These are phyloP conservation scores for Petrocephalus zakoni DNA, from an alignment of 2,113 vertebrate genomes.

Conservation along the genomic window DNA sequence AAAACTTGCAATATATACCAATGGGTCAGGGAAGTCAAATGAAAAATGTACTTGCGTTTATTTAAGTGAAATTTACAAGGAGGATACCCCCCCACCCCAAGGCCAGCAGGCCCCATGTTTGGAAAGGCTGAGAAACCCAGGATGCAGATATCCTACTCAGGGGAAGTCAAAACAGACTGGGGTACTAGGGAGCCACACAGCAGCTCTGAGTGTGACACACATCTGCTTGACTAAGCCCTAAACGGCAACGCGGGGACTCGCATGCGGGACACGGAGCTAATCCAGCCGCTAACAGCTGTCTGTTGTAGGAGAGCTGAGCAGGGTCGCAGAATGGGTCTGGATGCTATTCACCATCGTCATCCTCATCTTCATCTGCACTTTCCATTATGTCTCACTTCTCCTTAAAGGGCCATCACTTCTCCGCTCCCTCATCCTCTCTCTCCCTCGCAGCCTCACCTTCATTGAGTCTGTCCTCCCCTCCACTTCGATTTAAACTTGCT, in stretches of 20 bases:
- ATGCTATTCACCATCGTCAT: background rate
- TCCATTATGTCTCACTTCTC: background rate
- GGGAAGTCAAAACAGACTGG: background rate
- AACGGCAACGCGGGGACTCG: background rate
- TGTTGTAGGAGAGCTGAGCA: background rate
- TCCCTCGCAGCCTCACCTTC: background rate
- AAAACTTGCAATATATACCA: background rate
- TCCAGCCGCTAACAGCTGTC: background rate
- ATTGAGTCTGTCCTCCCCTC: background rate
- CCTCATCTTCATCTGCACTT: background rate
- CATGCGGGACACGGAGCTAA: background rate
- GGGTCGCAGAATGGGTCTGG: background rate
- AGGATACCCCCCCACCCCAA: background rate
- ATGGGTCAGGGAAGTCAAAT: background rate
- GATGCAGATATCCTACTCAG: background rate
- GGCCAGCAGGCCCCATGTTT: background rate
- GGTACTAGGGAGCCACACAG: background rate
- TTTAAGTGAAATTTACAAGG: background rate
- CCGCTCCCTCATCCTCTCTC: background rate
- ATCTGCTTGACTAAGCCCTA: background rate
- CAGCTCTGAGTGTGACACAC: background rate
- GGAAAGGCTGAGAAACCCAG: background rate
- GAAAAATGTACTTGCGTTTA: background rate
- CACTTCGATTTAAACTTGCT: slow-evolving; percentile 17
- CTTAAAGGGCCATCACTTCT: background rate